Conservation (phyloP, 2,888 invertebrate genomes). For the Amblyjoppa fuscipennis region DNA sequence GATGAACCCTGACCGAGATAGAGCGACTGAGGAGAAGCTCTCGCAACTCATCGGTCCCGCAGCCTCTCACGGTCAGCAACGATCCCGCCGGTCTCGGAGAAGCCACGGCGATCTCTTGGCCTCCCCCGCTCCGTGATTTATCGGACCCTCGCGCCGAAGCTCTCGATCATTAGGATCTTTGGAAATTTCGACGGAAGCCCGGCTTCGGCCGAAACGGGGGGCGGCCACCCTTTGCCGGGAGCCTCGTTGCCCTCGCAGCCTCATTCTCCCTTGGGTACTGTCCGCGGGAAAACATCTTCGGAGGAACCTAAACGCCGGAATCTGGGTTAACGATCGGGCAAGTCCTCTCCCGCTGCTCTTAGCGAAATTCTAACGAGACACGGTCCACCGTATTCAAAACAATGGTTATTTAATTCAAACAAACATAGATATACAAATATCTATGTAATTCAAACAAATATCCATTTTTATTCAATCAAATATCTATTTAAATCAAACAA, state of each 20-base stretch:
- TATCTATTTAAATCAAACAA: too few relatives aligned
- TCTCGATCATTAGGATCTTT: conserved; percentile 64
- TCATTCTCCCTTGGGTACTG: conserved; percentile 45
- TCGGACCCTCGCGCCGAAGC: conserved; percentile 51
- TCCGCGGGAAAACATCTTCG: conserved; percentile 49
- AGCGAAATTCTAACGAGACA: conserved; percentile 54
- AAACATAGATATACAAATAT: too few relatives aligned
- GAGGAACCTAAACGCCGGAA: conserved; percentile 49
- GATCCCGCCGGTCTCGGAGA: conserved; percentile 9
- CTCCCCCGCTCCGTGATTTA: conserved; percentile 21
- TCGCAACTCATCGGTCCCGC: conserved; percentile 20
- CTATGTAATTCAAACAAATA: too few relatives aligned
- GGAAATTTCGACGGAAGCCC: conserved; percentile 51
- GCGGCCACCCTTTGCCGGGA: not conserved
- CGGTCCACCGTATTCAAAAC: not conserved
- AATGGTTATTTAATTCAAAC: not conserved
- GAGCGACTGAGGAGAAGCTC: conserved; percentile 22
- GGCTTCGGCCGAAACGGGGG: conserved; percentile 16
- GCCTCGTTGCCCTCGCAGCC: not conserved
- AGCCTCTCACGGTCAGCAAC: not conserved
- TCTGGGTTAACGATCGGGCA: conserved; percentile 66
- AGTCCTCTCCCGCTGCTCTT: conserved; percentile 35
- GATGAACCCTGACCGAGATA: conserved; percentile 29
- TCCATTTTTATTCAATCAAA: too few relatives aligned
- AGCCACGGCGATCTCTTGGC: conserved; percentile 25